Conservation (phyloP, 2,113 vertebrate genomes). For the Channa argus region DNA sequence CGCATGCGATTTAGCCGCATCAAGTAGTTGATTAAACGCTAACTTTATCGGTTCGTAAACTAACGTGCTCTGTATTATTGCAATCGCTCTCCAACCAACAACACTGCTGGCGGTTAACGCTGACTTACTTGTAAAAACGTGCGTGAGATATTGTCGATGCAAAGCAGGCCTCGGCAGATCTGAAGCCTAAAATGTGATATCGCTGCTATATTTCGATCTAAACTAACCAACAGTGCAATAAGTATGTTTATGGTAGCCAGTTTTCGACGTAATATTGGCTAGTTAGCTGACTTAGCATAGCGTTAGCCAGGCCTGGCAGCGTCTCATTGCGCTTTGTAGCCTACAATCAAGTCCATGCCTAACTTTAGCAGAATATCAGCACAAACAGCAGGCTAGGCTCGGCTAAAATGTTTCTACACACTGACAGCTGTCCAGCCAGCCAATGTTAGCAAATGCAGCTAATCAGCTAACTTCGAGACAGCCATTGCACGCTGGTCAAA, state of each 20-base stretch:
- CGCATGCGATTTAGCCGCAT: neutral
- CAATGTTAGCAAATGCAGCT: neutral
- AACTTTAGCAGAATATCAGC: slow-evolving; percentile 8
- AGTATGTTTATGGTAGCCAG: no score
- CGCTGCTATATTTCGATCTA: neutral
- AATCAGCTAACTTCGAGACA: neutral
- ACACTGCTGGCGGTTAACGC: slow-evolving; percentile 13
- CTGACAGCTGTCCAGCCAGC: neutral
- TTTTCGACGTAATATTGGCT: neutral
- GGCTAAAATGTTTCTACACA: neutral
- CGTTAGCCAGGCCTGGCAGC: slow-evolving; percentile 55
- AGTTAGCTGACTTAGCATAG: slow-evolving; percentile 42
- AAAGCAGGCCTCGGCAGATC: slow-evolving; percentile 11
- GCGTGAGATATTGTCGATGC: slow-evolving; percentile 16
- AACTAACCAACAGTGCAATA: no score
- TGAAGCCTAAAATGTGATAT: neutral
- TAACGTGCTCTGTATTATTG: slow-evolving; percentile 54
- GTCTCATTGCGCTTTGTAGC: neutral
- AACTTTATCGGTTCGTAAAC: neutral
- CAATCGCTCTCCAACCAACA: slow-evolving; percentile 55
- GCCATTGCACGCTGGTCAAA: neutral
- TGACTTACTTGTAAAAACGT: slow-evolving; percentile 15
- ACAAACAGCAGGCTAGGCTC: slow-evolving; percentile 25
- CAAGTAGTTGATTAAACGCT: neutral
- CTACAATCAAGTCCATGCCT: slow-evolving; percentile 26